These are phyloP conservation scores for Muscicapa adusta DNA, from an alignment of 2,113 vertebrate genomes.

Conservation along the genomic window DNA sequence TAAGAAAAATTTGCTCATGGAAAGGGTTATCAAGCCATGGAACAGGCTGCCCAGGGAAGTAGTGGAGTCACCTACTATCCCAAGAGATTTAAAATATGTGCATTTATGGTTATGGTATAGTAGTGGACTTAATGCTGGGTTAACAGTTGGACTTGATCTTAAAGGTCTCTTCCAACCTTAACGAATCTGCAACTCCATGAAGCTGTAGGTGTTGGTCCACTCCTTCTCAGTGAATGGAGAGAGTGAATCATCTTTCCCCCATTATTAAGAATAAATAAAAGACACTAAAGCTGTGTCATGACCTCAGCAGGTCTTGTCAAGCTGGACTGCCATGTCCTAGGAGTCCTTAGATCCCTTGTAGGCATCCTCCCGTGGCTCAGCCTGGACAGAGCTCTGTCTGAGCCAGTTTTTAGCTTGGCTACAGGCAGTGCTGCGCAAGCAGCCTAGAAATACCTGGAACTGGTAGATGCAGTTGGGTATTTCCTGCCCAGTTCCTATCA, in stretches of 20 bases:
- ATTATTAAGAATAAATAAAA: not conserved
- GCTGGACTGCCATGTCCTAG: not conserved
- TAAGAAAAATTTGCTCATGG: not conserved
- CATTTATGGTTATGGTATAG: not conserved
- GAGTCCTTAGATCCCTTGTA: not conserved
- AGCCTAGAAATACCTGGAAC: not conserved
- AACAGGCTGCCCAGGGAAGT: not conserved
- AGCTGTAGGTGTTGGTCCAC: rapidly evolving
- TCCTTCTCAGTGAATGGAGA: not conserved
- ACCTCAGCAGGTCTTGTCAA: not conserved
- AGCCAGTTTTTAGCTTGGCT: not conserved
- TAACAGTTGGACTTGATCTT: not conserved
- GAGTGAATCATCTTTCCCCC: not conserved
- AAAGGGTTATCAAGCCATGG: not conserved
- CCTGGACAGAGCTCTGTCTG: not conserved
- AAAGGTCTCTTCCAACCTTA: not conserved
- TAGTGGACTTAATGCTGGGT: not conserved
- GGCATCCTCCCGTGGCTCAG: not conserved
- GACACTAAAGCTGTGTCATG: not conserved
- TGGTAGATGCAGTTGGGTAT: not conserved
- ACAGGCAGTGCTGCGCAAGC: rapidly evolving
- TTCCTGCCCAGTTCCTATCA: not conserved
- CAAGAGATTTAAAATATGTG: rapidly evolving
- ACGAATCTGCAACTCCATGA: not conserved
- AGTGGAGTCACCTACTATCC: not conserved